A percentile compares a stretch with the other conserved stretches of the same genome.
Conservation (phyloP, 2,888 invertebrate species). For the Nymphalis c-album region DNA sequence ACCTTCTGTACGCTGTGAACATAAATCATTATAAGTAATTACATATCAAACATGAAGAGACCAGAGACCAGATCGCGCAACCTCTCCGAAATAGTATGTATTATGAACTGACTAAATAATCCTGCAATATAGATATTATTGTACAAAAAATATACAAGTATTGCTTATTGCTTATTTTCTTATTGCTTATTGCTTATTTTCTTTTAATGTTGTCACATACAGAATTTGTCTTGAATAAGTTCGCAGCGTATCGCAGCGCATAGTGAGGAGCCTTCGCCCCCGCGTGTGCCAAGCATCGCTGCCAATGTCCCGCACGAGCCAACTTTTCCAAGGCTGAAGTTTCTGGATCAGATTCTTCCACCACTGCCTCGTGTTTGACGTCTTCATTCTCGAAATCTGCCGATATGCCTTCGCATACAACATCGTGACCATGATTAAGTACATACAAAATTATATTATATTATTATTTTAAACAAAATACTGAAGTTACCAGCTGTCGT, state of each 20-base stretch:
- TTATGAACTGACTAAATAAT: no score
- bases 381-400: constrained; percentile 57
- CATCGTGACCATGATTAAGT: not conserved
- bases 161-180: no score
- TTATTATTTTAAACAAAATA: not conserved
- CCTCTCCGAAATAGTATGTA: no score
- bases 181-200: no score
- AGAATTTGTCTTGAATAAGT: constrained; percentile 66
- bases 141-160: no score
- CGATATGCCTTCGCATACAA: constrained; percentile 42
- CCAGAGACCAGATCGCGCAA: no score
- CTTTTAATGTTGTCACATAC: constrained; percentile 43
- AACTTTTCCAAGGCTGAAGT: constrained; percentile 62
- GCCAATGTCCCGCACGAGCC: constrained; percentile 74
- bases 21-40: not conserved
- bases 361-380: constrained; percentile 44
- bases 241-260: constrained; percentile 66
- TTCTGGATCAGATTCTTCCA: constrained; percentile 39
- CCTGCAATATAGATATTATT: no score
- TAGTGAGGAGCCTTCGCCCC: constrained; percentile 65
- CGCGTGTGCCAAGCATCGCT: constrained; percentile 71
- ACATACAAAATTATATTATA: not conserved
- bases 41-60: not conserved
- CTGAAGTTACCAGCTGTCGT: constrained; percentile 27
- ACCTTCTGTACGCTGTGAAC: constrained; percentile 64